These are phyloP conservation scores for Perca schrenkii DNA, from an alignment of 2,113 vertebrate species.

Conservation along the genomic window DNA sequence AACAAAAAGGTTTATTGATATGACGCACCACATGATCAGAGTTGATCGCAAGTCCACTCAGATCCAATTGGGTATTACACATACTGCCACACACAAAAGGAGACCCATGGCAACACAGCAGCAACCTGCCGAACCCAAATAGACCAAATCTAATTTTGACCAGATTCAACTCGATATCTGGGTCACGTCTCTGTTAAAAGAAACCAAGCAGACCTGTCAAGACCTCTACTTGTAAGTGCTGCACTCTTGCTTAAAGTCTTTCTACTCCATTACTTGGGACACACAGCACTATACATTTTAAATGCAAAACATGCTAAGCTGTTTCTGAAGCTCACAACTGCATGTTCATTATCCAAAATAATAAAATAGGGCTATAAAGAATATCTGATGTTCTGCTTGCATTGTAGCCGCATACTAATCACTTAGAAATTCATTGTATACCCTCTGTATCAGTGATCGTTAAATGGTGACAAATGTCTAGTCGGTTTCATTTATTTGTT, in stretches of 20 bases:
- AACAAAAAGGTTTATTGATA: background rate
- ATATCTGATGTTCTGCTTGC: slow-evolving; percentile 68
- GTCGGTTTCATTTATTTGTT: background rate
- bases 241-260: background rate
- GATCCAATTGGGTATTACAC: background rate
- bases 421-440: slow-evolving; percentile 47
- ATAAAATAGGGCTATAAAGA: background rate
- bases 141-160: background rate
- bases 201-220: background rate
- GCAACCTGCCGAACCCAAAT: background rate
- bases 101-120: too few relatives aligned
- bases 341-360: background rate
- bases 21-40: background rate
- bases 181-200: background rate
- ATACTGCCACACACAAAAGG: background rate
- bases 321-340: background rate
- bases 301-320: background rate
- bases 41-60: background rate
- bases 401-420: slow-evolving; percentile 74
- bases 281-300: slow-evolving; percentile 30
- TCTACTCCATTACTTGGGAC: slow-evolving; percentile 16
- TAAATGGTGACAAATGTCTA: background rate
- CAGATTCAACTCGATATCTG: too few relatives aligned
- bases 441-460: slow-evolving; percentile 44
- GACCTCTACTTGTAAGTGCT: background rate